Percentiles rank a stretch among this genome's conserved stretches.
These are phyloP conservation scores for Mechanitis messenoides DNA, from an alignment of 2,888 invertebrate species.

Conservation along the genomic window DNA sequence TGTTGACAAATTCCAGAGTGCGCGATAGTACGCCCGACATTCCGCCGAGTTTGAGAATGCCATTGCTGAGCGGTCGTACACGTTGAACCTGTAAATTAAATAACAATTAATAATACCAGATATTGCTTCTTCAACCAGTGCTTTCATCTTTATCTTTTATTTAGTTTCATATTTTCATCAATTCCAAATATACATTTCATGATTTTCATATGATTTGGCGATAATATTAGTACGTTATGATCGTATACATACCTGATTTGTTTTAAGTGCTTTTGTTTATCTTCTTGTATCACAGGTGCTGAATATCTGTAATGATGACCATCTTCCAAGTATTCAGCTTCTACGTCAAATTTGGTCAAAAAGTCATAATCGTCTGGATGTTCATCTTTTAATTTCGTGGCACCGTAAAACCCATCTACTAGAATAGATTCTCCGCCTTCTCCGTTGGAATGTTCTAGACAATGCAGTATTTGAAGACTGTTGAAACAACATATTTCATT, in stretches of 20 bases:
- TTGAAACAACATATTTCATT: too few relatives aligned
- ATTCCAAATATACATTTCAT: background rate
- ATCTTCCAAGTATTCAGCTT: conserved; percentile 81
- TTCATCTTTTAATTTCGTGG: conserved; percentile 69
- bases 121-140: background rate
- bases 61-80: conserved; percentile 81
- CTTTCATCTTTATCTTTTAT: background rate
- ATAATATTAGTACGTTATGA: background rate
- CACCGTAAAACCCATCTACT: conserved; percentile 84
- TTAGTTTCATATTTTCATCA: background rate
- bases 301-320: conserved; percentile 75
- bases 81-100: conserved; percentile 77
- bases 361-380: conserved; percentile 76
- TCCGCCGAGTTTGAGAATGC: conserved; percentile 68
- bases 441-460: conserved; percentile 67
- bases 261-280: conserved; percentile 73
- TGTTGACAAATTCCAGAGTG: conserved; percentile 71
- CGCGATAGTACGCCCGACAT: conserved; percentile 78
- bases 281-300: conserved; percentile 77
- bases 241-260: conserved; percentile 74
- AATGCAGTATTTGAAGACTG: conserved; percentile 68
- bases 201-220: too few relatives aligned
- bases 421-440: conserved; percentile 84
- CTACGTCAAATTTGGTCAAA: conserved; percentile 74
- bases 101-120: background rate